Conservation (phyloP, 2,888 invertebrate species). For the Norana najaformis region DNA sequence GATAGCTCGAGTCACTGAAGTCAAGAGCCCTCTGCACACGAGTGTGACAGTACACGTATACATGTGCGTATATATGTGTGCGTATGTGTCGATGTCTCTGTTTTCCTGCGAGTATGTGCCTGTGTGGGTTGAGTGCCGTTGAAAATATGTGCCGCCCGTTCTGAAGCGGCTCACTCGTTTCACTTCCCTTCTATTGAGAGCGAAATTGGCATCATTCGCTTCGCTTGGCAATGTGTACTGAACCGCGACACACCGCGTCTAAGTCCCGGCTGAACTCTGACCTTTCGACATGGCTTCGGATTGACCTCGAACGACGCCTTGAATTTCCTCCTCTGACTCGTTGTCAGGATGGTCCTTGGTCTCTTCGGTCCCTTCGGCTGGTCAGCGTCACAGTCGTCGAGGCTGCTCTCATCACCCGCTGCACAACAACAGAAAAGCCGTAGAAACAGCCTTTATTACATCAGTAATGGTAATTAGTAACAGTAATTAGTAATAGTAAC, state of each 20-base stretch:
- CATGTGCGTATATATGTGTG: not conserved
- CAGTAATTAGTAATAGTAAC: too few relatives aligned
- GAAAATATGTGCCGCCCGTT: not conserved
- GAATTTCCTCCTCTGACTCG: conserved; percentile 93
- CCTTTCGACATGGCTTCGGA: conserved; percentile 93
- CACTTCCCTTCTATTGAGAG: not conserved
- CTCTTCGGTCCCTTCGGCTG: conserved; percentile 80
- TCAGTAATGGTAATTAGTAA: too few relatives aligned
- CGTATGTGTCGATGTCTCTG: too few relatives aligned
- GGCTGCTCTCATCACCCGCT: conserved; percentile 58
- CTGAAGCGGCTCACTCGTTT: not conserved
- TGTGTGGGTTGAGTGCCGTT: not conserved
- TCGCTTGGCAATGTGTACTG: not conserved
- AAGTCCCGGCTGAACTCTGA: conserved; percentile 49
- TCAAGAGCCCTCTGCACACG: not conserved
- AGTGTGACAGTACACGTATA: not conserved
- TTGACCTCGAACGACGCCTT: conserved; percentile 97
- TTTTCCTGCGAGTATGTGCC: too few relatives aligned
- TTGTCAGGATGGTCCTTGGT: conserved; percentile 94
- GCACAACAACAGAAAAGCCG: too few relatives aligned
- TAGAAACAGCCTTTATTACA: too few relatives aligned
- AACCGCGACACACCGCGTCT: not conserved
- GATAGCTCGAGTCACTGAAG: not conserved
- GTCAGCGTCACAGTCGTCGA: conserved; percentile 55
- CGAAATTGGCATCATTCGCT: not conserved